phyloP scores from a whole-genome alignment of 2,113 vertebrate species.

The Lycaon pictus region DNA sequence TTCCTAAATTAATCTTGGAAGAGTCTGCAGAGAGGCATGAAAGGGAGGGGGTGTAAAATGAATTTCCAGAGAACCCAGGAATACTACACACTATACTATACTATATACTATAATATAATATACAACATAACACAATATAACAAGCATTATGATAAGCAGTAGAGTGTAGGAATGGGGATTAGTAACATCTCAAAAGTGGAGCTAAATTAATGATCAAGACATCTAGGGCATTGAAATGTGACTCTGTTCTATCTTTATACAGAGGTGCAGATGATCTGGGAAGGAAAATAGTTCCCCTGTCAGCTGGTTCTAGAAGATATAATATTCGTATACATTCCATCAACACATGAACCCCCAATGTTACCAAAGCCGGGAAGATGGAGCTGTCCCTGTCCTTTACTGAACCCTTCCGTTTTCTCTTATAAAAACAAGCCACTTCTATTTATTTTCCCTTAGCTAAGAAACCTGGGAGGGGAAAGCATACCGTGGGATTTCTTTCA shows the following conservation, averaged over 20 bases:
- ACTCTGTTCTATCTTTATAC: constrained; percentile 61
- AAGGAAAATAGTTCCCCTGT: constrained; percentile 53
- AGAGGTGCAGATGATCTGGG: background rate
- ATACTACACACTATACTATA: background rate
- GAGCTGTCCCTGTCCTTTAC: background rate
- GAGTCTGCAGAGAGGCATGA: constrained; percentile 30
- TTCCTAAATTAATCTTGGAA: constrained; percentile 47
- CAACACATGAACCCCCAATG: background rate
- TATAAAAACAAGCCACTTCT: constrained; percentile 1
- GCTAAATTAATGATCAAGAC: constrained; percentile 54
- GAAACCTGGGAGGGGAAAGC: background rate
- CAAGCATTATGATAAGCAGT: background rate
- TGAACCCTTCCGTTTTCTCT: background rate
- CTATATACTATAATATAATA: background rate
- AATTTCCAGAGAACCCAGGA: constrained; percentile 20
- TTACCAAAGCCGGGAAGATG: background rate
- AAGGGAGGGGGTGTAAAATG: background rate
- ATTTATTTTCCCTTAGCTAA: constrained; percentile 24
- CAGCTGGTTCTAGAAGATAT: constrained; percentile 41
- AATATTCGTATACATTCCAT: constrained; percentile 18
- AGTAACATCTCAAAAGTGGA: background rate
- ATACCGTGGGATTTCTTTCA: background rate
- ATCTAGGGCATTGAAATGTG: background rate
- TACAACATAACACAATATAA: background rate
- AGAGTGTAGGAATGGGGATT: background rate